Evolutionary conservation across 2,888 invertebrate genomes (phyloP), one percentile per base, ranked within the genome.

Genomic region (Antheraea yamamai): DNA sequence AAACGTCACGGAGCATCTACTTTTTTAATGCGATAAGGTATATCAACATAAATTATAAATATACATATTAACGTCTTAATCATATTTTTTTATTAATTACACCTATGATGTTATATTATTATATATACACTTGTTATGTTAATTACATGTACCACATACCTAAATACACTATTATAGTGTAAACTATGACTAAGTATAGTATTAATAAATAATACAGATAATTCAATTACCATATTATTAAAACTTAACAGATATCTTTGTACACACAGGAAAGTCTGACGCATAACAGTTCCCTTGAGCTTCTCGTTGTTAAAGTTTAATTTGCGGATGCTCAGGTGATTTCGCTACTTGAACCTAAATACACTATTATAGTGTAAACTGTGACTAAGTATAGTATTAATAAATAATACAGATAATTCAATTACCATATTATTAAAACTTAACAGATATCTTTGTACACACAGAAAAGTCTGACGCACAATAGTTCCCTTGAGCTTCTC

Each of bases 151-250:
- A 47, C 47, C 7, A 47, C 12, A 47, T 55, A 30, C 30, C 30
- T 30, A 23, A 47, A 58, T 74, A 71, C 70, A 74, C 70, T 74
- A 71, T 74, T 74, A 74, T 74, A 74, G 70, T 74, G 70, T 26
- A 71, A 30, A 64, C 39, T 39, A 23, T 70, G 51, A 52, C 47
- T 47, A 47, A 47, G 70, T 70, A 47, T 35, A 71, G 58, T 71
- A 23, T 52, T 39, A 18, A 18, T 58, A 75, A 23, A 71, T 55
- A 39, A 70, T n/a, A 35, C 2, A 23, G 39, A 51, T 39, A 73
- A 66, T 30, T 2, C n/a, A 74, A 55, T 30, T 23, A 47, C 8
- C 47, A 14, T 66, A 16, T 16, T 16, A 14, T 66, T 26, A 30
- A 66, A 61, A 58, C 8, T 58, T 66, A 30, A 10, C 12, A 66